phyloP scores from a whole-genome alignment of 2,888 invertebrate genomes.

The Synergus laeviventris region DNA sequence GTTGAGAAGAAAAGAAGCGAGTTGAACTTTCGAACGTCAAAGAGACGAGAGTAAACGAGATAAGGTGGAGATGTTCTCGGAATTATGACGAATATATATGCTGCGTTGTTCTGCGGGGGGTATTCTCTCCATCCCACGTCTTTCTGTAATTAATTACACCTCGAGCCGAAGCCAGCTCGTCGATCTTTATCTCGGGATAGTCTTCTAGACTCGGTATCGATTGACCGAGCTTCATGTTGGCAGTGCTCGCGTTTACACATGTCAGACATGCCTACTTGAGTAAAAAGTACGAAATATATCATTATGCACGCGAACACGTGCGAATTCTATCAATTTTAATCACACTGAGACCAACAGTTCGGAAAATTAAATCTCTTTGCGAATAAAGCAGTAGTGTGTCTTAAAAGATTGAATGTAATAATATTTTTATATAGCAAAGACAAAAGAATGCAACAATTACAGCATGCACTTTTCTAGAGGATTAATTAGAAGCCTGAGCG shows the following conservation, averaged over 20 bases:
- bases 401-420: neutral
- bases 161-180: slow-evolving; percentile 65
- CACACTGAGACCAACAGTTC: too few species aligned
- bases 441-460: too few species aligned
- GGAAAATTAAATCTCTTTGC: too few species aligned
- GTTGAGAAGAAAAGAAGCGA: neutral
- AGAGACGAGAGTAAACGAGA: slow-evolving; percentile 45
- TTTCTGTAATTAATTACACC: slow-evolving; percentile 71
- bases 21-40: slow-evolving; percentile 49
- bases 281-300: slow-evolving; percentile 31
- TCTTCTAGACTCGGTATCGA: slow-evolving; percentile 55
- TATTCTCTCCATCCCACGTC: slow-evolving; percentile 63
- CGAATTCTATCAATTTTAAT: too few species aligned
- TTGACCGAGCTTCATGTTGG: slow-evolving; percentile 53
- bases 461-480: too few species aligned
- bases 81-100: slow-evolving; percentile 69
- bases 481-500: neutral
- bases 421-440: neutral
- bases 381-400: neutral
- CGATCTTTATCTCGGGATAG: slow-evolving; percentile 68
- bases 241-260: slow-evolving; percentile 45
- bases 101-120: slow-evolving; percentile 68
- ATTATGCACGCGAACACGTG: slow-evolving; percentile 1
- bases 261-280: slow-evolving; percentile 4
- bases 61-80: slow-evolving; percentile 54